Evolutionary conservation across 2,888 invertebrate genomes (phyloP), one percentile per base, ranked within the genome.

Genomic region (Linyphia triangularis): DNA sequence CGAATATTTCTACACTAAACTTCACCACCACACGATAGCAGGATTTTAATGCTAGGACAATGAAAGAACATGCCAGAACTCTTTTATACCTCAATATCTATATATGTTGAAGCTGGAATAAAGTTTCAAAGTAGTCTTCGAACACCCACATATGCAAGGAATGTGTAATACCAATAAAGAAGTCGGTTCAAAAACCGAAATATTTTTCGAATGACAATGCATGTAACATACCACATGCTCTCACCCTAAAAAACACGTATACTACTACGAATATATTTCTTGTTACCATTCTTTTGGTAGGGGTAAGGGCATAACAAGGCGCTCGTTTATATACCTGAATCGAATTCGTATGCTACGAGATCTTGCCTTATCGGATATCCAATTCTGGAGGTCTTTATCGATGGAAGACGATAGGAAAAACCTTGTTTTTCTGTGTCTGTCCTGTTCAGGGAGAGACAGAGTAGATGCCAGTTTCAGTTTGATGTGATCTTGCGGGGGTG

Each of bases 261-360:
- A 16, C 40, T 24, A 69, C 28, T 57, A 10, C 26, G 59, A 57
- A 73, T 57, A 75, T 30, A 33, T 59, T n/a, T 22, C 33, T 75
- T 59, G 73, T 59, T 59, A 59, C 57, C 63, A 13, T 59, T 19
- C 67, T 7, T 43, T 43, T 51, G 26, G 51, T 70, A 43, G 24
- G 43, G n/a, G 22, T 57, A 30, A 10, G 26, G 43, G 28, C 28
- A 73, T 59, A 57, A 73, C 57, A 57, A 59, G 73, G 40, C n/a
- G 10, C 63, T 24, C 77, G 61, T 63, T 77, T 77, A n/a, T n/a
- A n/a, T n/a, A 77, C 77, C 77, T 77, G 77, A 67, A 79, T 65
- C 67, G 78, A 79, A 79, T 79, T 67, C 78, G 65, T 79, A 67
- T 79, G 43, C 78, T 33, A 28, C 5, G 63, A 6, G 40, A 30